Evolutionary conservation across 35 echinoderm and acorn worm genomes (phyloP).

Genomic region (Heliocidaris erythrogramma): DNA sequence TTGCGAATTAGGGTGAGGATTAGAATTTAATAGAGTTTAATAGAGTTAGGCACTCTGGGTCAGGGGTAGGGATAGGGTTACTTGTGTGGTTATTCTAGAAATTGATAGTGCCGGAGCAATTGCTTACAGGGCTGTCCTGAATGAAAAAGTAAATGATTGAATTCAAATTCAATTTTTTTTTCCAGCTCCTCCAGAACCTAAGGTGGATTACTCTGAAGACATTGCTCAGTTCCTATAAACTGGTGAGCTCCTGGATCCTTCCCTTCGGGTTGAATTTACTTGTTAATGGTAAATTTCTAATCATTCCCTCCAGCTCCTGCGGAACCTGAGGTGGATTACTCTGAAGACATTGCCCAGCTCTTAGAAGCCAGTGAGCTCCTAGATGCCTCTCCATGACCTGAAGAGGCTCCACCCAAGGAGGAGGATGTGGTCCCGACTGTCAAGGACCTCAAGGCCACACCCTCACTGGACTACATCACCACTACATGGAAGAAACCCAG

Average conservation of each 20-base stretch:
- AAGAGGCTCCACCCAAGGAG: neutral
- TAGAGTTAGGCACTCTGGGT: no score
- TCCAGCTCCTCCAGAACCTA: neutral
- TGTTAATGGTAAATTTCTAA: no score
- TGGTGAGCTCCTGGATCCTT: neutral
- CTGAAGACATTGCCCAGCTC: neutral
- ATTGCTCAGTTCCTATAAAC: neutral
- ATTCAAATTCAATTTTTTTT: neutral
- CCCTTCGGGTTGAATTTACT: neutral
- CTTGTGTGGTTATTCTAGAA: no score
- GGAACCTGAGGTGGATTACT: neutral
- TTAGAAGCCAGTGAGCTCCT: conserved; percentile 15
- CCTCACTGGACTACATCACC: conserved; percentile 28
- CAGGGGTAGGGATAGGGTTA: no score
- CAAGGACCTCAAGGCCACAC: conserved; percentile 18
- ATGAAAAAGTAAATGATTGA: no score
- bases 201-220: neutral
- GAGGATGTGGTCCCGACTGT: conserved; percentile 24
- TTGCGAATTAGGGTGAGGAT: no score
- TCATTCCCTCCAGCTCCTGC: neutral
- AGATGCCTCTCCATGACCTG: neutral
- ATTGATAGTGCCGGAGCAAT: no score
- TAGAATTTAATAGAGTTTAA: no score
- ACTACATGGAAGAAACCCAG: conserved; percentile 72
- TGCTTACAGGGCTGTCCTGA: no score